Evolutionary conservation across 1,140 invertebrate genomes (phyloP), one percentile per base, ranked within the genome.

Genomic region (Trissolcus basalis): DNA sequence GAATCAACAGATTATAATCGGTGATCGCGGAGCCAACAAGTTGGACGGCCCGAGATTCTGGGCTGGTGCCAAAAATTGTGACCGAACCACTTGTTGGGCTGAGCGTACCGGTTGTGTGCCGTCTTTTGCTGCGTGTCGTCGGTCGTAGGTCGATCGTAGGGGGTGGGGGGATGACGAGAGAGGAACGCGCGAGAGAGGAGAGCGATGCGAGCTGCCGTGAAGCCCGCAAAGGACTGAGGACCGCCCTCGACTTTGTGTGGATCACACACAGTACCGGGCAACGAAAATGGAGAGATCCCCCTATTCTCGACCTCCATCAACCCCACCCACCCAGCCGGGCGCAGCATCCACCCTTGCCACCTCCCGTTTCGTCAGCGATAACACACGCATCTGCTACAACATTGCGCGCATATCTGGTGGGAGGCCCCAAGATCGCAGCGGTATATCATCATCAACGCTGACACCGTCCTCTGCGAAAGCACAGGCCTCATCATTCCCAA

Each of bases 391-490:
- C 51, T 71, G 63, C 58, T 61, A 53, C 72, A 27, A 53, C 58
- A 61, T 16, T 15, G 58, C 53, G 68, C 63, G 67, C 45, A 59
- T 32, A 36, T 35, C 49, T 60, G 48, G 68, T 60, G 73, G 55
- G 79, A 74, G 75, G 72, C 56, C 72, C 80, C 70, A 79, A 80
- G 80, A 83, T 82, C 77, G 59, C 76, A 83, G 77, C 80, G 75
- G 82, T 87, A 86, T 85, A 87, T 86, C 85, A 87, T 87, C 84
- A 87, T 87, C 81, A 85, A 85, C 15, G 81, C 72, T 87, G 85
- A 86, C 84, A 84, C 80, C 78, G 74, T 69, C 73, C 75, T 56
- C 44, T 81, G 64, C 68, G 60, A 77, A 64, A 55, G 16, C 65
- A 53, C 39, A 55, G n/a, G 64, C 47, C 47, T 79, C 44, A 48